Percentiles rank a stretch among this genome's conserved stretches.
These are phyloP conservation scores for Scotopteryx bipunctaria DNA, from an alignment of 2,888 invertebrate species.

Conservation along the genomic window DNA sequence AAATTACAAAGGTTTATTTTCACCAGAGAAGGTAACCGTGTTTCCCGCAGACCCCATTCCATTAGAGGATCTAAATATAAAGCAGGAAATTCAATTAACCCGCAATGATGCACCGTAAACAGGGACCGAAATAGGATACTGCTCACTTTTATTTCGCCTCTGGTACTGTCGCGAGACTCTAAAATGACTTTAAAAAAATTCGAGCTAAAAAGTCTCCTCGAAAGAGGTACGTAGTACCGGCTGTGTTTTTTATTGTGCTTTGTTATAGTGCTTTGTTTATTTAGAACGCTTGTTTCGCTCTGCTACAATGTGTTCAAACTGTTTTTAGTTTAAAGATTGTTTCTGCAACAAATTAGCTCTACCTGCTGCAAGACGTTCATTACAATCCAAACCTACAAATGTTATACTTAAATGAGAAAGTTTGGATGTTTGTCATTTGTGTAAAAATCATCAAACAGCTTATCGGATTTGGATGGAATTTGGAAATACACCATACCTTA, in stretches of 20 bases:
- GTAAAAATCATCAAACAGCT: too few species aligned
- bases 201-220: conserved; percentile 56
- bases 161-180: conserved; percentile 34
- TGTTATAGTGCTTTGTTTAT: conserved; percentile 36
- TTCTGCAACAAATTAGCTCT: conserved; percentile 1
- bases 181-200: conserved; percentile 62
- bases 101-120: conserved; percentile 73
- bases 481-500: too few species aligned
- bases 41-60: conserved; percentile 37
- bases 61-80: conserved; percentile 65
- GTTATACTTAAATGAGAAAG: too few species aligned
- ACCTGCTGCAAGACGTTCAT: not conserved
- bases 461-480: too few species aligned
- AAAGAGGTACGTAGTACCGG: conserved; percentile 38
- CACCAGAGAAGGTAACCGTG: conserved; percentile 13
- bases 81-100: conserved; percentile 80
- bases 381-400: not conserved
- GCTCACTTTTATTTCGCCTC: conserved; percentile 70
- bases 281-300: conserved; percentile 46
- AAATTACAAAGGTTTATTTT: conserved; percentile 2
- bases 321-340: conserved; percentile 4
- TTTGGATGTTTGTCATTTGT: too few species aligned
- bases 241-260: conserved; percentile 41
- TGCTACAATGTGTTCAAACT: conserved; percentile 27
- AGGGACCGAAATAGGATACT: conserved; percentile 76